Base-by-base conservation (phyloP, 1,140 invertebrate species). In the Atta cephalotes region DNA sequence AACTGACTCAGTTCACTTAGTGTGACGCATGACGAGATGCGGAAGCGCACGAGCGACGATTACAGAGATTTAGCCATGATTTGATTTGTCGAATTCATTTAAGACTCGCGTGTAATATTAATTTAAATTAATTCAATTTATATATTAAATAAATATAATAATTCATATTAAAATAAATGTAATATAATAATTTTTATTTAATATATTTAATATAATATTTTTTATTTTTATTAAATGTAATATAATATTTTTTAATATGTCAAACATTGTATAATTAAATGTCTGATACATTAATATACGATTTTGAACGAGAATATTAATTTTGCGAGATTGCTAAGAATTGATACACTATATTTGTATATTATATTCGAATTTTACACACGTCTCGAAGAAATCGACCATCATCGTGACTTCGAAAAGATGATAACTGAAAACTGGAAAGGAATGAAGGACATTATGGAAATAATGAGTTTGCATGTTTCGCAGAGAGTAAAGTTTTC, bases 1-100 rank as follows among this genome's bases (percentile, higher is more conserved):
- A 80, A 82, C 35, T 82, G 68, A 82, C 53, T 82, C 80, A 82
- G 21, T 21, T 21, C 21, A 21, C 21, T 82, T 82, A 74, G 39
- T 14, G 4, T 74, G 39, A 60, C 68, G 80, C 68, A 74, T 51
- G 14, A 16, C 21, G 21, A 56, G 25, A 56, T 58, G 79, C 35
- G 56, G 21, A 81, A 81, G 35, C 2, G 5, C 10, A 45, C 35
- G 66, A 72, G 49, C 6, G 16, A 72, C 16, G 31, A 49, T 63
- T 31, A n/a, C 21, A 21, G n/a, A 49, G 10, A 81, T 21, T 72
- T 6, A 66, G 5, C 4, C 28, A 45, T n/a, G 18, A 62, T 78
- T 10, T 72, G 10, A 14, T 68, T 62, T 35, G 0, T 45, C 18
- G 28, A 68, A 51, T 53, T 80, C 25, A 25, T 5, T 62, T n/a